These are phyloP conservation scores for Carassius auratus DNA, from an alignment of 2,113 vertebrate genomes.

Conservation along the genomic window DNA sequence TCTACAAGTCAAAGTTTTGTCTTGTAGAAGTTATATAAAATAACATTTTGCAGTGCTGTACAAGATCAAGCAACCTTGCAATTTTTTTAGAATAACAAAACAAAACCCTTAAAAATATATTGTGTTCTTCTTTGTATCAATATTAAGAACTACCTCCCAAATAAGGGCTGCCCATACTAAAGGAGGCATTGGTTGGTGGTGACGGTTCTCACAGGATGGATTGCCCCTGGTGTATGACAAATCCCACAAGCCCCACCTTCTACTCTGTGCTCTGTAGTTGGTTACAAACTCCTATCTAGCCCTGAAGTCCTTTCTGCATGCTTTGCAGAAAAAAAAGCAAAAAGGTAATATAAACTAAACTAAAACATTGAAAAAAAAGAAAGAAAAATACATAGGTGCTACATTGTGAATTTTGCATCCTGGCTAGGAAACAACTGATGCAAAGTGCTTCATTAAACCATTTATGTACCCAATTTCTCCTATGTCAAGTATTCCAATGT, in stretches of 20 bases:
- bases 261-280: constrained; percentile 68
- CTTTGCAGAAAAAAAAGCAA: constrained; percentile 46
- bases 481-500: constrained; percentile 50
- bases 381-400: constrained; percentile 78
- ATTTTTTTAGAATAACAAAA: constrained; percentile 76
- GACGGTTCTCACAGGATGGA: constrained; percentile 74
- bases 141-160: constrained; percentile 72
- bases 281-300: constrained; percentile 68
- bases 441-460: constrained; percentile 75
- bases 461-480: neutral
- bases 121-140: constrained; percentile 68
- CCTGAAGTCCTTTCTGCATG: constrained; percentile 66
- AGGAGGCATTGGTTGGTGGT: constrained; percentile 75
- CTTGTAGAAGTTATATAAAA: constrained; percentile 87
- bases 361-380: constrained; percentile 68
- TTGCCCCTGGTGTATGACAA: constrained; percentile 67
- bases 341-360: constrained; percentile 62
- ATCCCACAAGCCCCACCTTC: constrained; percentile 32
- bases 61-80: constrained; percentile 80
- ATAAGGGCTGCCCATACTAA: constrained; percentile 62
- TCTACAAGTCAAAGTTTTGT: constrained; percentile 45
- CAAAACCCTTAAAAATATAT: constrained; percentile 64
- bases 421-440: constrained; percentile 67
- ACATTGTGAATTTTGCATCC: constrained; percentile 68
- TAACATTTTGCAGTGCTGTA: constrained; percentile 85